Evolutionary conservation across 2,113 vertebrate species (phyloP).

Genomic region (Serilophus lunatus): DNA sequence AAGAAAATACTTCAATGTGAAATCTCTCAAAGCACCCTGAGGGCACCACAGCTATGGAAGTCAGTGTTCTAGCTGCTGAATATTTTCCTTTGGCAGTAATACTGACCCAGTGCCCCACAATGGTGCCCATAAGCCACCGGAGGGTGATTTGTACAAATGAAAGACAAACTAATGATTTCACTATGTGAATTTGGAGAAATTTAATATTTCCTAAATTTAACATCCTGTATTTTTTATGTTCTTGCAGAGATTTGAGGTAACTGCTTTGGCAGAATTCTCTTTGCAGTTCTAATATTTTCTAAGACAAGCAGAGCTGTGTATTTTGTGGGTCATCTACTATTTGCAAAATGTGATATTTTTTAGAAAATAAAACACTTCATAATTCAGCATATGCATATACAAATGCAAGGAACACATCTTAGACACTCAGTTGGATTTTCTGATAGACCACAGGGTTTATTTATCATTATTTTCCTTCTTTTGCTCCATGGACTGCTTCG

Average conservation of each 20-base stretch:
- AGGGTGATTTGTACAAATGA: not conserved
- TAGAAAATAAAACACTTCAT: not conserved
- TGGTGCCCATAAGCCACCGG: not conserved
- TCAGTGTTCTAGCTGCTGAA: not conserved
- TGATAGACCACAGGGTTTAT: rapidly evolving
- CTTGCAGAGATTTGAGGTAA: not conserved
- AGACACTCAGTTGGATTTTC: not conserved
- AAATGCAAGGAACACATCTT: not conserved
- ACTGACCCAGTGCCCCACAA: not conserved
- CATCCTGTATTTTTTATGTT: not conserved
- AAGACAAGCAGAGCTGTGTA: not conserved
- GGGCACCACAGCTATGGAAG: slow-evolving; percentile 2
- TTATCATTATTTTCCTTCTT: not conserved
- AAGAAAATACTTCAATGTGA: slow-evolving; percentile 54
- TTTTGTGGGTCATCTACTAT: not conserved
- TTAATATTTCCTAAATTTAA: not conserved
- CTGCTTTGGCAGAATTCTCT: not conserved
- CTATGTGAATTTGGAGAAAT: not conserved
- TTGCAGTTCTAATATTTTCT: not conserved
- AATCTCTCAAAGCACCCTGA: slow-evolving; percentile 23
- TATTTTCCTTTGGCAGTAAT: not conserved
- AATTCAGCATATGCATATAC: not conserved
- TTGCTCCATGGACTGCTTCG: not conserved
- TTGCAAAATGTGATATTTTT: not conserved
- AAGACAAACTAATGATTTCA: slow-evolving; percentile 6